Evolutionary conservation across 2,888 invertebrate genomes (phyloP).

Genomic region (Heliconius aoede): DNA sequence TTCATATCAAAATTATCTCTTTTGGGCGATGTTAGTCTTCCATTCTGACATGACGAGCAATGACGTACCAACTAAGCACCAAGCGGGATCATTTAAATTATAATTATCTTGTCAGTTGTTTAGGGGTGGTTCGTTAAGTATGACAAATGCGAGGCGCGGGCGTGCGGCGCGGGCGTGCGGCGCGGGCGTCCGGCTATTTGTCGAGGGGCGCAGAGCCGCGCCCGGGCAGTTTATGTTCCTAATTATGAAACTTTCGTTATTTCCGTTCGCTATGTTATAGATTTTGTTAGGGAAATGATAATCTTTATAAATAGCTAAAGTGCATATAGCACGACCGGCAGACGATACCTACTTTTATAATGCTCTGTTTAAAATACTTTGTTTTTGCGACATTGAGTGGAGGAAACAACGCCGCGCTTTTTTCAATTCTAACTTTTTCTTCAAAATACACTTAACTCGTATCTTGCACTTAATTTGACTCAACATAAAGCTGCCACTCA

Average conservation of each 20-base stretch:
- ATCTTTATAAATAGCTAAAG: no score
- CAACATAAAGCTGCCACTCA: no score
- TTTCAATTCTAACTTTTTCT: no score
- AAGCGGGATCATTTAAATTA: conserved; percentile 38
- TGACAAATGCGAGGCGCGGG: conserved; percentile 34
- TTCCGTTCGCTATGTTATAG: not conserved
- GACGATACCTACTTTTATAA: no score
- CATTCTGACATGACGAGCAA: not conserved
- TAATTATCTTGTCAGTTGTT: conserved; percentile 40
- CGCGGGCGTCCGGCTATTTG: conserved; percentile 16
- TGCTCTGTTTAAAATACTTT: no score
- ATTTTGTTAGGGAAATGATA: not conserved
- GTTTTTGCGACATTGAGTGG: no score
- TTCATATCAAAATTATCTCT: not conserved
- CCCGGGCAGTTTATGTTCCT: conserved; percentile 9
- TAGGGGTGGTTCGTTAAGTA: conserved; percentile 35
- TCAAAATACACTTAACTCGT: no score
- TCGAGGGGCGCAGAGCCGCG: conserved; percentile 31
- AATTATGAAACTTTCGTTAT: not conserved
- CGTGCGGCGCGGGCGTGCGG: not conserved
- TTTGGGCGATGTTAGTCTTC: no score
- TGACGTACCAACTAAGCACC: not conserved
- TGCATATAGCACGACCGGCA: no score
- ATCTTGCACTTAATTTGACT: no score
- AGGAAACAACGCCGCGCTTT: no score